phyloP scores from a whole-genome alignment of 2,888 invertebrate species.

The Andrena fulva region DNA sequence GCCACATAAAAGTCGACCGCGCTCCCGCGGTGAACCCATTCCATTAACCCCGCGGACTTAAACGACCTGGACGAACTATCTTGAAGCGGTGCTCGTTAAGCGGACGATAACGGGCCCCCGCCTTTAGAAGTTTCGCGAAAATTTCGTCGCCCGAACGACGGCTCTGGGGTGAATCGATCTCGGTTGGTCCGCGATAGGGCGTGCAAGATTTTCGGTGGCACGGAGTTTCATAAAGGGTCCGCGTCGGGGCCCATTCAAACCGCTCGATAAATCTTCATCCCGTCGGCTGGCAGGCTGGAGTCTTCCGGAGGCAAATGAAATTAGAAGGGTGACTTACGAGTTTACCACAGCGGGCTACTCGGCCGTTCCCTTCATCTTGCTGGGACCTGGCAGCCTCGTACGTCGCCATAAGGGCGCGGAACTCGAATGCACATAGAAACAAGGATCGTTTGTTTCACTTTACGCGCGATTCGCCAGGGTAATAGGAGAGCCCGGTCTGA shows the following conservation, averaged over 20 bases:
- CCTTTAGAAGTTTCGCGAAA: slow-evolving; percentile 44
- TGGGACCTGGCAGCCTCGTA: slow-evolving; percentile 8
- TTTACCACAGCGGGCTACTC: slow-evolving; percentile 28
- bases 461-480: slow-evolving; percentile 53
- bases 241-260: slow-evolving; percentile 26
- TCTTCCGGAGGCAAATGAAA: slow-evolving; percentile 57
- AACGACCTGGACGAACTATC: slow-evolving; percentile 32
- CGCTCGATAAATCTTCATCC: slow-evolving; percentile 63
- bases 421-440: slow-evolving; percentile 23
- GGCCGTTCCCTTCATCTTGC: slow-evolving; percentile 9
- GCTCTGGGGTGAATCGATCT: slow-evolving; percentile 24
- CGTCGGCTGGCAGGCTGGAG: slow-evolving; percentile 38
- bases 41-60: slow-evolving; percentile 41
- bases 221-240: slow-evolving; percentile 25
- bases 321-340: slow-evolving; percentile 63
- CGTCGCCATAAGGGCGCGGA: slow-evolving; percentile 16
- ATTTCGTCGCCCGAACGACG: slow-evolving; percentile 44
- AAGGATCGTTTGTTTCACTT: slow-evolving; percentile 64
- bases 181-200: slow-evolving; percentile 5
- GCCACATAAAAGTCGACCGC: slow-evolving; percentile 36
- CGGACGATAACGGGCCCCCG: slow-evolving; percentile 44
- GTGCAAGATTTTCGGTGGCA: slow-evolving; percentile 45
- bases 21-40: slow-evolving; percentile 18
- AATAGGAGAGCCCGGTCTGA: slow-evolving; percentile 40
- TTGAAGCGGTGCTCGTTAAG: slow-evolving; percentile 54